These are phyloP conservation scores for Drosophila malerkotliana DNA, from an alignment of 1,140 invertebrate genomes.

Conservation along the genomic window DNA sequence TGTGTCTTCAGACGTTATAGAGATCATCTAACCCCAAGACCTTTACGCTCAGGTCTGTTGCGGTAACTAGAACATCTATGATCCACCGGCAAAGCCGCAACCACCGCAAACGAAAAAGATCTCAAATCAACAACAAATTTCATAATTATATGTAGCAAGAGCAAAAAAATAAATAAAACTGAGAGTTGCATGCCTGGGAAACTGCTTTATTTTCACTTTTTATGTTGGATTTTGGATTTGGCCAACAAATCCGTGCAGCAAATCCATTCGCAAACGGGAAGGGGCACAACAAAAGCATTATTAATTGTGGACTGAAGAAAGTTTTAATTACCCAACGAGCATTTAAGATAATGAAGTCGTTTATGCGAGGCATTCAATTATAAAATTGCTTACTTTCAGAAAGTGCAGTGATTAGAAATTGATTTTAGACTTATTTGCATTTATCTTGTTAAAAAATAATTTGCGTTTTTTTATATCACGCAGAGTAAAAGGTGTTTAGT, in stretches of 20 bases:
- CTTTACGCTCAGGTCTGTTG: constrained; percentile 24
- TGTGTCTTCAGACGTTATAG: not conserved
- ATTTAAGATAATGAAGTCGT: constrained; percentile 76
- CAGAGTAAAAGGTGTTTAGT: not conserved
- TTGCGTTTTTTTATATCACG: constrained; percentile 27
- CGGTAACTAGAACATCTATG: constrained; percentile 31
- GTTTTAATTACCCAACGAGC: constrained; percentile 62
- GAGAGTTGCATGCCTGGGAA: constrained; percentile 55
- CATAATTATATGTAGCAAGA: constrained; percentile 24
- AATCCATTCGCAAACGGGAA: constrained; percentile 7
- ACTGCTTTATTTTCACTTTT: constrained; percentile 74
- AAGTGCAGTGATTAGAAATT: constrained; percentile 55
- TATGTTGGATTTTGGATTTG: constrained; percentile 45
- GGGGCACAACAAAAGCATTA: constrained; percentile 24
- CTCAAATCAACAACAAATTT: constrained; percentile 38
- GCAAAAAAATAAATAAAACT: constrained; percentile 1
- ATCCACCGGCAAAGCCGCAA: constrained; percentile 3
- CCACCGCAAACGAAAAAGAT: constrained; percentile 36
- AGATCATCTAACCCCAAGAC: constrained; percentile 34
- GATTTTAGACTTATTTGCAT: constrained; percentile 39
- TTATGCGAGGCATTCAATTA: constrained; percentile 74
- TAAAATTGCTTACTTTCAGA: constrained; percentile 65
- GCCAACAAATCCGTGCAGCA: constrained; percentile 41
- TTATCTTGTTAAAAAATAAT: constrained; percentile 4
- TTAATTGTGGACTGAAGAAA: constrained; percentile 67